Evolutionary conservation across 37 sponge, comb jelly and placozoan species (phyloP), one percentile per base, ranked within the genome.

Genomic region (Aphrocallistes beatrix): DNA sequence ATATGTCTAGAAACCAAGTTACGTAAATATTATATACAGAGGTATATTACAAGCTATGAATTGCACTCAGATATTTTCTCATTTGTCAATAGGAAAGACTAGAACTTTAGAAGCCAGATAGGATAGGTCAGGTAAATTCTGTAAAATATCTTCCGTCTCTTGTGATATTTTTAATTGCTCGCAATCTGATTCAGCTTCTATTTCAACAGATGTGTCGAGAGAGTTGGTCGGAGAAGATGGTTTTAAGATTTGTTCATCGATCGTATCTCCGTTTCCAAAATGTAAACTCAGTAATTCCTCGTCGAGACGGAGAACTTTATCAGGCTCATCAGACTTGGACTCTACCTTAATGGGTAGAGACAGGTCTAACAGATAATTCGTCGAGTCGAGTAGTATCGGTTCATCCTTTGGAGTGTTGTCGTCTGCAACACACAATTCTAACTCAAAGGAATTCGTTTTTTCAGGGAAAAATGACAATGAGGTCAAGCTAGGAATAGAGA

Each of bases 401-500:
- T 28, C 75, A 25, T 60, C 75, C n/a, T 60, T 60, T 42, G 45
- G 10, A 13, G 45, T 42, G 13, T 42, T 42, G 13, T 42, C 45
- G 6, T 42, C 13, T 6, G 75, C 75, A 60, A 60, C 75, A 60
- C 28, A 60, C n/a, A 60, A 60, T 60, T 60, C 75, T 30, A 60
- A 60, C n/a, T 60, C 75, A 60, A 60, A 60, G n/a, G 75, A 60
- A 30, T 60, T 28, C 10, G 75, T 60, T 60, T 60, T 60, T 30
- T 60, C 32, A 19, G 75, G 75, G 75, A 60, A 60, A 13, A 60
- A 60, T 30, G 75, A 60, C 6, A 60, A 30, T 25, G 75, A 60
- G 28, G 75, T 60, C 75, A 60, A 60, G 21, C 75, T 60, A 13
- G 75, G 75, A 60, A 60, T 28, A 25, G 75, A 60, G 10, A 60